phyloP scores from a whole-genome alignment of 2,888 invertebrate species.

The Strigamia maritima region DNA sequence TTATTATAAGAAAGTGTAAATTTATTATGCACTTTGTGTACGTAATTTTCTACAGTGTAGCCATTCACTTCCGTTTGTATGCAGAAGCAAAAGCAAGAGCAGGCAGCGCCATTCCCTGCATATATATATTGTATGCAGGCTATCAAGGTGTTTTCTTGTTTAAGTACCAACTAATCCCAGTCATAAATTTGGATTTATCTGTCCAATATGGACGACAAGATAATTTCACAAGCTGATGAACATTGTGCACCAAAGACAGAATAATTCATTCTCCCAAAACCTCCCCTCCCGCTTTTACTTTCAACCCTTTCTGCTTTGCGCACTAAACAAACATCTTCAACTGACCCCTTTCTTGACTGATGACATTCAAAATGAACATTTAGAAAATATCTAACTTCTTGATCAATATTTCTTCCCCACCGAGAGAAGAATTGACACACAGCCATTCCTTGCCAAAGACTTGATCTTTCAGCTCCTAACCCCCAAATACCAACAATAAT shows the following conservation, averaged over 20 bases:
- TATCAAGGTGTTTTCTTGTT: constrained; percentile 39
- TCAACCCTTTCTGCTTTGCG: not conserved
- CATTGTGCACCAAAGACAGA: constrained; percentile 9
- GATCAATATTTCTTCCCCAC: not conserved
- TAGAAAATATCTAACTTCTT: not conserved
- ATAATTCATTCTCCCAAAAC: constrained; percentile 35
- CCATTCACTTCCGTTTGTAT: not conserved
- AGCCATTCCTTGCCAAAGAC: not conserved
- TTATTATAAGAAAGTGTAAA: not conserved
- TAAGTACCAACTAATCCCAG: constrained; percentile 37
- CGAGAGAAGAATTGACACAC: too few relatives aligned
- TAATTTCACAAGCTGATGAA: constrained; percentile 38
- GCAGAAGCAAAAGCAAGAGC: not conserved
- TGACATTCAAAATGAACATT: not conserved
- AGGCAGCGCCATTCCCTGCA: not conserved
- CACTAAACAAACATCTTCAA: not conserved
- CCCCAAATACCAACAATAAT: too few relatives aligned
- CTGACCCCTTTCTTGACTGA: not conserved
- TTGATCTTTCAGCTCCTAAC: not conserved
- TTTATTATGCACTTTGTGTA: not conserved
- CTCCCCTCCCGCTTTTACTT: not conserved
- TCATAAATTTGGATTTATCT: constrained; percentile 38
- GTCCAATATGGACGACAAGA: constrained; percentile 36
- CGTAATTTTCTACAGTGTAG: not conserved
- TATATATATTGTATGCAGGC: constrained; percentile 20